Base-by-base conservation (phyloP, 2,113 vertebrate genomes). In the Spermophilus dauricus region DNA sequence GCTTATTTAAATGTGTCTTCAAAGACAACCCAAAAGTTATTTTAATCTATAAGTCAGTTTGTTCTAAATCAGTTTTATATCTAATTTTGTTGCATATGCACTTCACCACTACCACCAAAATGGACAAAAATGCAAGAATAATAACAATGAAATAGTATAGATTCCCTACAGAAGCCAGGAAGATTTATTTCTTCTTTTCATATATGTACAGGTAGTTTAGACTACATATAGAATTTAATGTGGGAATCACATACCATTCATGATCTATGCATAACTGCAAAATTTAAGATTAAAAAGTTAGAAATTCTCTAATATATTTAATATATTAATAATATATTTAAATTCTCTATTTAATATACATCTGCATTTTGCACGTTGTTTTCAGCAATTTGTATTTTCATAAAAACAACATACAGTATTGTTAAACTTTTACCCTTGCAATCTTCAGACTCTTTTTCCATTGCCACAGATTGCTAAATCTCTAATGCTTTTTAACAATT, bases 221-320 rank as follows among this genome's bases (percentile, higher is more conserved):
- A 92, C 83, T 92, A 58, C 89, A 67, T 82, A 69, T 82, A 86
- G 75, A 98, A 98, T 96, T 32, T 92, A 94, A 98, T 97, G 97
- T 97, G 91, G 96, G 98, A 98, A 97, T 98, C 73, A 97, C 86
- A 98, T 98, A 93, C 56, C 96, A 97, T 96, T 85, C 98, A 22
- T 95, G 83, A 97, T 97, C 84, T 96, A 82, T 80, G 82, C 8
- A 73, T 96, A 98, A 94, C 76, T 97, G 45, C 72, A 97, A 93
- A 87, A 97, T 97, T 97, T 92, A 97, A 97, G 83, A 96, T 95
- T 95, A 87, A 69, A 97, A n/a, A 87, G 84, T 96, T 98, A 96
- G 32, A 70, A 97, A 85, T 97, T 97, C 30, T 95, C 51, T 81
- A 89, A 45, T 45, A 45, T 45, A 45, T 9, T 45, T 45, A 45